Evolutionary conservation across 2,888 invertebrate species (phyloP), one percentile per base, ranked within the genome.

Genomic region (Pseudanteris insignis): DNA sequence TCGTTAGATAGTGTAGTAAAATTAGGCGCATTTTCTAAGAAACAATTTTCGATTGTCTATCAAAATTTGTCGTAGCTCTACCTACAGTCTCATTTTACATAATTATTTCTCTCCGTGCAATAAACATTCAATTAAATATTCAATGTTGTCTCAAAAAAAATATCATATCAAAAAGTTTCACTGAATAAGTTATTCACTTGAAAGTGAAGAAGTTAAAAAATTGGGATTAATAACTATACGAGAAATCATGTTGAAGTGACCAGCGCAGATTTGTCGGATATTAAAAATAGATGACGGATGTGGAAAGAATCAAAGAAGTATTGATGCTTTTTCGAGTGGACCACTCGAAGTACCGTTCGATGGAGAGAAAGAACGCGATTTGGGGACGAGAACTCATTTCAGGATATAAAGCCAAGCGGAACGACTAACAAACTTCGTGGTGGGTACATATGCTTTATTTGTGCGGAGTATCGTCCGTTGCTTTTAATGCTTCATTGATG

Each of bases 401-500:
- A n/a, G 48, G 62, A 63, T 62, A 60, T 53, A 67, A 67, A 70
- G 64, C 69, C 64, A 67, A 66, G 63, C 63, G 54, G 54, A 64
- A 65, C 51, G 60, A 53, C 60, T 67, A 67, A 68, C 69, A 66
- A 70, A 71, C 58, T 64, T 60, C 40, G 58, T 43, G 60, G 59
- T 63, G 63, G 62, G 55, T 54, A 59, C 38, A 55, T 59, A 59
- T 64, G 64, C 63, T 67, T 65, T 68, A 67, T 67, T 70, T 67
- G 67, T 53, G 61, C 63, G 50, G 43, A 63, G 63, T 65, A 65
- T 67, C 70, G 66, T 65, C 51, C 64, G 50, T 26, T 54, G 58
- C 67, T 70, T 69, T 65, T 64, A 67, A 70, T 67, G 63, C 61
- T 60, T 51, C 58, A 21, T 44, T 38, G 43, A 44, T 63, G 60